Conservation (phyloP, 2,113 vertebrate species). For the Corythornis vintsioides region DNA sequence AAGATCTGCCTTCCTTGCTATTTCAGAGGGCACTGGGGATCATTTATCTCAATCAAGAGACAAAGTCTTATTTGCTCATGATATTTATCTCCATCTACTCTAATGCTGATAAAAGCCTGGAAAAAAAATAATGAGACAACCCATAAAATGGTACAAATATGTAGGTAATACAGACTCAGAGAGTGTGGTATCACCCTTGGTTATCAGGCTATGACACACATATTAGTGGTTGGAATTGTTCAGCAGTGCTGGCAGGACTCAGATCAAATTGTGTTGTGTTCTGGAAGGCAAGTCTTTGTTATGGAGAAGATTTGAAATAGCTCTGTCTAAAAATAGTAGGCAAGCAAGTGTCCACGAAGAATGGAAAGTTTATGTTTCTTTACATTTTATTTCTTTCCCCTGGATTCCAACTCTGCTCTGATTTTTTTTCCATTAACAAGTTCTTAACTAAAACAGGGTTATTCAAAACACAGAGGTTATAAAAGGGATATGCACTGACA, state of each 20-base stretch:
- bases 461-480: neutral
- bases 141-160: neutral
- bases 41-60: neutral
- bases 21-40: neutral
- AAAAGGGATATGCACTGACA: neutral
- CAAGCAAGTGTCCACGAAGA: conserved; percentile 30
- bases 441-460: neutral
- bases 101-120: neutral
- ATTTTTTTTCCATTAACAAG: neutral
- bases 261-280: conserved; percentile 19
- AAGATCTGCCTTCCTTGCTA: neutral
- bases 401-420: neutral
- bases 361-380: conserved; percentile 44
- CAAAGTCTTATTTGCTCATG: neutral
- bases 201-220: conserved; percentile 42
- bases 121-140: neutral
- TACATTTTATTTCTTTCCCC: conserved; percentile 7
- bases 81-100: neutral
- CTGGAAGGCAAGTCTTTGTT: conserved; percentile 41
- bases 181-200: conserved; percentile 16
- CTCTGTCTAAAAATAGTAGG: conserved; percentile 56
- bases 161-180: neutral
- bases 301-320: conserved; percentile 9
- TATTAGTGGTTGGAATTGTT: conserved; percentile 33
- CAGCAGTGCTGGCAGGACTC: conserved; percentile 25